phyloP scores from a whole-genome alignment of 2,888 invertebrate species.

The Escarpia spicata region DNA sequence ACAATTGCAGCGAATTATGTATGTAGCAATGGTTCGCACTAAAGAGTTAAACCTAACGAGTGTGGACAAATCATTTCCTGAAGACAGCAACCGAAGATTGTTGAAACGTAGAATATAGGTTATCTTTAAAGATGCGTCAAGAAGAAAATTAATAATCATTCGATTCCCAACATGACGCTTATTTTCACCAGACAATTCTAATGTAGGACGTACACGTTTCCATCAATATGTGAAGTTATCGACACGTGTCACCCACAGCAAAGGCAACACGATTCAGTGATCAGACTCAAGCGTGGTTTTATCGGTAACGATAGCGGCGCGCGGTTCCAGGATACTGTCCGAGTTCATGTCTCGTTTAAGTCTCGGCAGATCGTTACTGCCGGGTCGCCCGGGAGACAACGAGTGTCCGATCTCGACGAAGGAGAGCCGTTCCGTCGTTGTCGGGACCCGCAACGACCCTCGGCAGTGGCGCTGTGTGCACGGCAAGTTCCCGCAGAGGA shows the following conservation, averaged over 20 bases:
- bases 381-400: background rate
- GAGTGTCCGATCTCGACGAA: background rate
- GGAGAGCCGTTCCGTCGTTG: background rate
- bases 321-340: background rate
- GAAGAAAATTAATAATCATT: too few species aligned
- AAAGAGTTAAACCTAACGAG: too few species aligned
- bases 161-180: too few species aligned
- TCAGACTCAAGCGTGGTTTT: background rate
- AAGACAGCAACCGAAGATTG: too few species aligned
- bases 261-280: background rate
- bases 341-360: background rate
- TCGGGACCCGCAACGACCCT: background rate
- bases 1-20: too few species aligned
- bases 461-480: background rate
- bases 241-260: background rate
- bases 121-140: too few species aligned
- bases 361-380: background rate
- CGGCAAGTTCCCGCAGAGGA: constrained; percentile 26
- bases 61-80: too few species aligned
- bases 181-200: too few species aligned
- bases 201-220: background rate
- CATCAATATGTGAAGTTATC: background rate
- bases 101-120: too few species aligned
- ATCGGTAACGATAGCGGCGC: background rate
- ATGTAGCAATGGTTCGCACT: too few species aligned